These are phyloP conservation scores for Tadarida brasiliensis DNA, from an alignment of 2,797 vertebrate genomes.

Conservation along the genomic window DNA sequence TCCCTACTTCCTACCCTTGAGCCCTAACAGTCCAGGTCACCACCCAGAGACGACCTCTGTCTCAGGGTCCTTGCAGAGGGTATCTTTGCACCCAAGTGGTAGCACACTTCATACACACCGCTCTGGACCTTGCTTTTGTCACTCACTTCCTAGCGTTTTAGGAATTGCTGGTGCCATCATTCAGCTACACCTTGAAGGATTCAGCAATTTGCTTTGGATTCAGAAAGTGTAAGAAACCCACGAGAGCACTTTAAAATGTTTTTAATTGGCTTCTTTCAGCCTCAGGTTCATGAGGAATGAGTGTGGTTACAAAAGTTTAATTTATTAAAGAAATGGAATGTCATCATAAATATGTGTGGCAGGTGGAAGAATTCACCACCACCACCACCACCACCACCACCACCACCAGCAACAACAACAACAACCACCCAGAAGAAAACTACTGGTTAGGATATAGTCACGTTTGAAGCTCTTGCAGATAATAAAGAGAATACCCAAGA, in stretches of 20 bases:
- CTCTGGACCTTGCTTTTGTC: neutral
- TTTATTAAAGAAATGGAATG: neutral
- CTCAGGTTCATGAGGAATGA: neutral
- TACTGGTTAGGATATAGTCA: neutral
- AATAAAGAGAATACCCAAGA: neutral
- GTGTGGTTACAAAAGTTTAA: neutral
- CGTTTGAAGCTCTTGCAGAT: neutral
- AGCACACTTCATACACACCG: neutral
- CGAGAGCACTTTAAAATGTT: neutral
- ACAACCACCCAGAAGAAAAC: neutral
- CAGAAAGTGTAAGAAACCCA: neutral
- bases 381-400: neutral
- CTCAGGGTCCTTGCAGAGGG: neutral
- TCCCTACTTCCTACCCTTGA: neutral
- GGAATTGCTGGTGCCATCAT: neutral
- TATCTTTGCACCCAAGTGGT: neutral
- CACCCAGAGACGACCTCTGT: neutral
- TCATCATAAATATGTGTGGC: neutral
- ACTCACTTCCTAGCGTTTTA: neutral
- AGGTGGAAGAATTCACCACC: neutral
- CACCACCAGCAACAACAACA: neutral
- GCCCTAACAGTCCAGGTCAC: neutral
- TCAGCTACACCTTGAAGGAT: neutral
- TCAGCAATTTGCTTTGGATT: neutral
- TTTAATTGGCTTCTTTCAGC: neutral